Evolutionary conservation across 2,888 invertebrate species (phyloP), one percentile per base, ranked within the genome.

Genomic region (Sphaerophoria rueppellii): DNA sequence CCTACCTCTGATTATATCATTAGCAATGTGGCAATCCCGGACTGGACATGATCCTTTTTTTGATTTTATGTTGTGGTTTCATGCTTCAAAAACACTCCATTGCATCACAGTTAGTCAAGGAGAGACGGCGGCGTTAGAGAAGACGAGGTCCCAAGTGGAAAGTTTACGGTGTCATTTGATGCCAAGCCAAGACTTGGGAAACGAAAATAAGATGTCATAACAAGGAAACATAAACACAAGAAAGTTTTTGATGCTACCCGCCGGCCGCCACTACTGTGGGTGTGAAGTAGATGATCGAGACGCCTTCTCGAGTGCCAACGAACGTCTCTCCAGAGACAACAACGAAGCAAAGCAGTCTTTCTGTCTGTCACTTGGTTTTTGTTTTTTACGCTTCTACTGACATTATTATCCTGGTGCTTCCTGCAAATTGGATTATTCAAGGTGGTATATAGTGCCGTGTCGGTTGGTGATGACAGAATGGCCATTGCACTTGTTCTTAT

Each of bases 121-220:
- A 9, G 6, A 12, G 11, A 9, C 43, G 11, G 43, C 0, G 43
- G 43, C 43, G 4, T 4, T 4, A 43, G 43, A 9, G 43, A 12
- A 6, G 6, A 74, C 69, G 79, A 63, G 60, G 52, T 79, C 65
- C 61, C 60, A 32, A 43, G 70, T 70, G 63, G 46, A 61, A 76
- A 71, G 40, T 65, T 76, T 81, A 69, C 65, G 43, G 76, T 76
- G 54, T 76, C 61, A 32, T 57, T 52, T 70, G 60, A 74, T 75
- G 73, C 74, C 80, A 52, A 70, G 57, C 61, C 74, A 75, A 58
- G 52, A 70, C 60, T 34, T 65, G 37, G 24, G 24, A n/a, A 65
- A 43, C 65, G 70, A 79, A 85, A 85, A 85, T 85, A 80, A 85
- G 81, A 81, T 80, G 83, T 85, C 83, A 85, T 81, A 85, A 81